phyloP scores from a whole-genome alignment of 1,140 invertebrate genomes.

The Eumeta japonica region DNA sequence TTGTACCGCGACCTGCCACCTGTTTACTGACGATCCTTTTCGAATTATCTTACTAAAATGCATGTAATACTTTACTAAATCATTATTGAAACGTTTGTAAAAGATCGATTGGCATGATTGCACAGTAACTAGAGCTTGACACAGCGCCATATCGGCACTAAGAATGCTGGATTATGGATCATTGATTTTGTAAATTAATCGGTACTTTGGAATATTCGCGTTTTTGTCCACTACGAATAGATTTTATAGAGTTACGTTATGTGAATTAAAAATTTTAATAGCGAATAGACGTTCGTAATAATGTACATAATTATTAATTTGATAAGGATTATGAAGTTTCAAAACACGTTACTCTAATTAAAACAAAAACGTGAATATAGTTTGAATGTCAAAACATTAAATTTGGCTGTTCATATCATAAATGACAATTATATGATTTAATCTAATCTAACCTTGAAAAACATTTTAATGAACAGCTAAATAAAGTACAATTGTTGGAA shows the following conservation, averaged over 20 bases:
- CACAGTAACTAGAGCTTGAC: conserved; percentile 3
- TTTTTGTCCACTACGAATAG: neutral
- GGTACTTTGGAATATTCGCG: neutral
- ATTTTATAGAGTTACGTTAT: too few relatives aligned
- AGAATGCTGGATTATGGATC: neutral
- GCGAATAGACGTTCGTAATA: too few relatives aligned
- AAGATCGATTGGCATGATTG: too few relatives aligned
- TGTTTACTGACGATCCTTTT: too few relatives aligned
- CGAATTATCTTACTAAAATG: too few relatives aligned
- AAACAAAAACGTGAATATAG: neutral
- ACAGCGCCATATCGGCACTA: neutral
- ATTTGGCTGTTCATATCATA: conserved; percentile 11
- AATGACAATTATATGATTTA: conserved; percentile 13
- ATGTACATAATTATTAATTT: neutral
- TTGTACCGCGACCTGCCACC: too few relatives aligned
- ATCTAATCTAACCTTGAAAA: conserved; percentile 13
- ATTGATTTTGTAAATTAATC: neutral
- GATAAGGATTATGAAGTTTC: conserved; percentile 2
- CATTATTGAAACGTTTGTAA: too few relatives aligned
- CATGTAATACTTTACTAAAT: too few relatives aligned
- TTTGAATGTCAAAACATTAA: neutral
- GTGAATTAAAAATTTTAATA: too few relatives aligned
- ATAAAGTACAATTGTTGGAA: too few relatives aligned
- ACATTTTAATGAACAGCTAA: conserved; percentile 23
- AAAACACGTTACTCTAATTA: neutral